Base-by-base conservation (phyloP, 2,888 invertebrate species). In the Hirtodrosophila duncani region DNA sequence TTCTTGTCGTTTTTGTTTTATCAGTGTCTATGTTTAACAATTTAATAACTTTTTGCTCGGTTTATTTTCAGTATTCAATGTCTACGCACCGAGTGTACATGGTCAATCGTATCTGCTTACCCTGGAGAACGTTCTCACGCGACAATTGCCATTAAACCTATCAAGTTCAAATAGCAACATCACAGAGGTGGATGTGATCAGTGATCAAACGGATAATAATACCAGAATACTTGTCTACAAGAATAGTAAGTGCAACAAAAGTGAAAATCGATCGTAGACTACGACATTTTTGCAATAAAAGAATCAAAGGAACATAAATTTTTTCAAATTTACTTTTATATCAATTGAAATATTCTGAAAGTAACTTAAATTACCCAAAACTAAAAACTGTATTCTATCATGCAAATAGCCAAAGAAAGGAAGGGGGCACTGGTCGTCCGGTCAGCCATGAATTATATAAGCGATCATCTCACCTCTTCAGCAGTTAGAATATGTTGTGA, bases 1-100 rank as follows among this genome's bases (percentile, higher is more conserved):
- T 42, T 27, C 14, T 27, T 53, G 37, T 34, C 33, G 51, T 38
- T 53, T 53, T 53, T 26, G 10, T 26, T 27, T 38, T 48, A 52
- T 16, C 24, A 43, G 16, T 30, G 8, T 23, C 14, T 29, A 38
- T 55, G 48, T 39, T 55, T 50, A 57, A 31, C 26, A 24, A 30
- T 56, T 23, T 57, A 29, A 18, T 27, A 57, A 33, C 10, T 14
- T 31, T 18, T 38, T 10, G 29, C n/a, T n/a, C n/a, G n/a, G n/a
- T 36, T 23, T 24, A 27, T 66, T 85, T 85, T 72, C 83, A 85
- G 86, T 84, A 61, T 69, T 84, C 64, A 70, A 75, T 62, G 77
- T 67, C 63, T 70, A 59, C 56, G 62, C 78, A 68, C 59, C 71
- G 34, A 61, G 71, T 46, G 64, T 74, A 60, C 63, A 80, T 53